Percentiles rank a stretch among this genome's conserved stretches.
Evolutionary conservation across 1,140 invertebrate genomes (phyloP).

Genomic region (Lycorma delicatula): DNA sequence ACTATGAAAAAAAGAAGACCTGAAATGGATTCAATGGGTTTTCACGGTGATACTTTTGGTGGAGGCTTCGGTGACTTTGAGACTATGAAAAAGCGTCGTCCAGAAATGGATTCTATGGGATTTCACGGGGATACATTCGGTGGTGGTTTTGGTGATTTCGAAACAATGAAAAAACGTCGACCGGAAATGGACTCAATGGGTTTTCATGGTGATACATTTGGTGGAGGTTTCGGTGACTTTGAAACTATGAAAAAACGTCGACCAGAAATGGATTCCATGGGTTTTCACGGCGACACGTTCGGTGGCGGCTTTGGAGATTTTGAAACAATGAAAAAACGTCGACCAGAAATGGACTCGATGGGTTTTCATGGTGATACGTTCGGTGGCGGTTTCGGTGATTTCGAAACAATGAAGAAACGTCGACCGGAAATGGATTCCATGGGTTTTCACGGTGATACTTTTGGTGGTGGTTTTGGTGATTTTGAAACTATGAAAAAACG

Average conservation of each 20-base stretch:
- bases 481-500: constrained; percentile 37
- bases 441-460: constrained; percentile 36
- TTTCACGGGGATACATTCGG: constrained; percentile 41
- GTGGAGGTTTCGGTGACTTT: constrained; percentile 37
- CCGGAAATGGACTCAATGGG: constrained; percentile 32
- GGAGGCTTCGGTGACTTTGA: constrained; percentile 43
- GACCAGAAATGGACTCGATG: constrained; percentile 26
- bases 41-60: constrained; percentile 31
- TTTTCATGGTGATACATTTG: constrained; percentile 36
- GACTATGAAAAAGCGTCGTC: constrained; percentile 38
- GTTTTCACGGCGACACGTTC: constrained; percentile 31
- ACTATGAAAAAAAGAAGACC: constrained; percentile 33
- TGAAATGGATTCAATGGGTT: constrained; percentile 29
- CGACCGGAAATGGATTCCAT: constrained; percentile 24
- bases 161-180: constrained; percentile 35
- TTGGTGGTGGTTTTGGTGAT: constrained; percentile 31
- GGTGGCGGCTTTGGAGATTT: constrained; percentile 31
- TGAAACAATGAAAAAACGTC: constrained; percentile 32
- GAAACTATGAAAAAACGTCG: constrained; percentile 35
- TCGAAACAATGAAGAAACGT: constrained; percentile 32
- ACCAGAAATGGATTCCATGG: constrained; percentile 24
- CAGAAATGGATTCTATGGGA: constrained; percentile 36
- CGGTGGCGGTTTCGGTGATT: constrained; percentile 29
- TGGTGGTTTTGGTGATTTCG: constrained; percentile 40
- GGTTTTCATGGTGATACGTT: constrained; percentile 37